Conservation (phyloP, 2,888 invertebrate genomes). For the Xanthorhoe designata region DNA sequence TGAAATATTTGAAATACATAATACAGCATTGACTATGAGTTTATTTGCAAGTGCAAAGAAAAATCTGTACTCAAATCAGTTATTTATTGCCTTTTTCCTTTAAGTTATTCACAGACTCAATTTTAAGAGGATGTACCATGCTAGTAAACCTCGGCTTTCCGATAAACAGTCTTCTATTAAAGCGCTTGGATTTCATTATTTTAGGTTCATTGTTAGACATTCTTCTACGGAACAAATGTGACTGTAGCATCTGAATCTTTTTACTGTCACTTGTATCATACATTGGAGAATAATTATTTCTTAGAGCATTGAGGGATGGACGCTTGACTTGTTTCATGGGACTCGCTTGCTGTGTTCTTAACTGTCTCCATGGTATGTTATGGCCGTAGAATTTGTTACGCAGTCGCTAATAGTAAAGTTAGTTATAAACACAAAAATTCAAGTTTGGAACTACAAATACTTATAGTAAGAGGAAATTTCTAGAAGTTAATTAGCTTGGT, state of each 20-base stretch:
- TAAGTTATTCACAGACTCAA: not conserved
- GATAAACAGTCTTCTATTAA: slow-evolving; percentile 14
- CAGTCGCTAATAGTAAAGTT: slow-evolving; percentile 18
- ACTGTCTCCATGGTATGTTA: slow-evolving; percentile 66
- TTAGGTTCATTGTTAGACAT: slow-evolving; percentile 46
- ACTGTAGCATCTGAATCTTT: slow-evolving; percentile 55
- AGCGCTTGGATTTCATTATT: slow-evolving; percentile 46
- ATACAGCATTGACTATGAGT: no score
- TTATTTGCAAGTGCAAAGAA: slow-evolving; percentile 4
- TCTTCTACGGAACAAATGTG: slow-evolving; percentile 61
- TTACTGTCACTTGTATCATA: slow-evolving; percentile 44
- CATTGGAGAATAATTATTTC: not conserved
- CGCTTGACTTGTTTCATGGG: slow-evolving; percentile 49
- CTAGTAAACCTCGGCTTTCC: not conserved
- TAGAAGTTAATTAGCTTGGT: no score
- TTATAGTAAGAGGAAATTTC: no score
- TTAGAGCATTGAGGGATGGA: slow-evolving; percentile 42
- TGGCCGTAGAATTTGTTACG: slow-evolving; percentile 58
- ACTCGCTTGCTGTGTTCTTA: slow-evolving; percentile 38
- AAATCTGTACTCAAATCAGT: slow-evolving; percentile 8
- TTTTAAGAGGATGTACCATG: not conserved
- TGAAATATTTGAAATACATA: no score
- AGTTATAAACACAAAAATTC: slow-evolving; percentile 2
- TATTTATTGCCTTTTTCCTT: not conserved
- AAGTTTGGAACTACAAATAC: no score